phyloP scores from a whole-genome alignment of 2,888 invertebrate genomes.

The Apotomis betuletana region DNA sequence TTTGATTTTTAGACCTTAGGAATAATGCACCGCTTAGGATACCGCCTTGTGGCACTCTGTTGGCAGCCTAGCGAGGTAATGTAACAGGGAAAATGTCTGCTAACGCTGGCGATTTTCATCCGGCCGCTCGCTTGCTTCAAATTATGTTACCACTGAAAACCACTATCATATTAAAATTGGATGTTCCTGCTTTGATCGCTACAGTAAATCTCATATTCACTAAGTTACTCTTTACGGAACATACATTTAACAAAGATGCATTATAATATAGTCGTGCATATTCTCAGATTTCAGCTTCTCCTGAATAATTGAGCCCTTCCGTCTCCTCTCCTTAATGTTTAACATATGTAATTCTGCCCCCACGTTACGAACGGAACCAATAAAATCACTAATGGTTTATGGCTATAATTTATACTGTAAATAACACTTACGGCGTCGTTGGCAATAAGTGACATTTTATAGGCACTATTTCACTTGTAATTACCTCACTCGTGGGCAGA shows the following conservation, averaged over 20 bases:
- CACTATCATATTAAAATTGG: too few relatives aligned
- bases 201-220: background rate
- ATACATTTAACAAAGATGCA: too few relatives aligned
- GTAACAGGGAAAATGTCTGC: background rate
- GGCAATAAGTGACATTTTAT: conserved; percentile 46
- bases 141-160: background rate
- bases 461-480: conserved; percentile 48
- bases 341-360: conserved; percentile 32
- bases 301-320: conserved; percentile 22
- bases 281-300: conserved; percentile 20
- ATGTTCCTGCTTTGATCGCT: background rate
- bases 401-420: conserved; percentile 45
- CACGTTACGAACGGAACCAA: conserved; percentile 38
- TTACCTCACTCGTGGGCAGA: conserved; percentile 40
- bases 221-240: too few relatives aligned
- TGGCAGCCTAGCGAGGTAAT: background rate
- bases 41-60: background rate
- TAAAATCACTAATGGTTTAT: conserved; percentile 44
- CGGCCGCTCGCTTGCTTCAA: background rate
- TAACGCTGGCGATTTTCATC: background rate
- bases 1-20: conserved; percentile 73
- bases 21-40: conserved; percentile 57
- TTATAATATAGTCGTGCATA: background rate
- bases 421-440: conserved; percentile 41
- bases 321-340: conserved; percentile 18